Percentiles rank a stretch among this genome's conserved stretches.
phyloP scores from a whole-genome alignment of 2,888 invertebrate genomes.

The Thysanoteuthis rhombus region DNA sequence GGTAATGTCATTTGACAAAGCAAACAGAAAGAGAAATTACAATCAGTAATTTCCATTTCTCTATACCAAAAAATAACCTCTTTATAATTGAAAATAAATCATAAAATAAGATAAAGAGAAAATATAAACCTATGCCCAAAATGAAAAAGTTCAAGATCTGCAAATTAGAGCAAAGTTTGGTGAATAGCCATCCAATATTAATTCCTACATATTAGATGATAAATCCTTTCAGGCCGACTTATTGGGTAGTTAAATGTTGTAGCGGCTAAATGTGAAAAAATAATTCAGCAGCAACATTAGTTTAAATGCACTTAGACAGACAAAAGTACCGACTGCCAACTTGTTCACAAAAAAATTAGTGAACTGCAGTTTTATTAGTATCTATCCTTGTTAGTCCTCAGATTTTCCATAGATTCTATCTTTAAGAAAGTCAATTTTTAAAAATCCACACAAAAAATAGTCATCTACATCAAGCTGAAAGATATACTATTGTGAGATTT shows the following conservation, averaged over 20 bases:
- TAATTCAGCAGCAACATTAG: background rate
- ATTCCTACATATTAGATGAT: too few species aligned
- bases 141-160: background rate
- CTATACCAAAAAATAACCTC: background rate
- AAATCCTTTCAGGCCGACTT: background rate
- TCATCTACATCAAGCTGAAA: too few species aligned
- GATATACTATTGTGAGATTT: too few species aligned
- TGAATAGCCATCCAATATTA: background rate
- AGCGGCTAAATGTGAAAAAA: background rate
- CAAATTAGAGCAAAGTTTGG: background rate
- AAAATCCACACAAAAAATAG: too few species aligned
- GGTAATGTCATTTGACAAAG: background rate
- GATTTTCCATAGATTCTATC: background rate
- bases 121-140: background rate
- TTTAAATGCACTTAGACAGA: background rate
- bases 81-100: background rate
- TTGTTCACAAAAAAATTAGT: background rate
- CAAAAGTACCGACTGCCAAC: background rate
- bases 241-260: background rate
- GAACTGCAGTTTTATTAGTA: background rate
- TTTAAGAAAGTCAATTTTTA: background rate
- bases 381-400: background rate
- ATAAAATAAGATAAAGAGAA: background rate
- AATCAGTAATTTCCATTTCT: background rate
- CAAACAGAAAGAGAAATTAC: slow-evolving; percentile 1